These are phyloP conservation scores for Cheilosia scutellata DNA, from an alignment of 2,888 invertebrate genomes.

Conservation along the genomic window DNA sequence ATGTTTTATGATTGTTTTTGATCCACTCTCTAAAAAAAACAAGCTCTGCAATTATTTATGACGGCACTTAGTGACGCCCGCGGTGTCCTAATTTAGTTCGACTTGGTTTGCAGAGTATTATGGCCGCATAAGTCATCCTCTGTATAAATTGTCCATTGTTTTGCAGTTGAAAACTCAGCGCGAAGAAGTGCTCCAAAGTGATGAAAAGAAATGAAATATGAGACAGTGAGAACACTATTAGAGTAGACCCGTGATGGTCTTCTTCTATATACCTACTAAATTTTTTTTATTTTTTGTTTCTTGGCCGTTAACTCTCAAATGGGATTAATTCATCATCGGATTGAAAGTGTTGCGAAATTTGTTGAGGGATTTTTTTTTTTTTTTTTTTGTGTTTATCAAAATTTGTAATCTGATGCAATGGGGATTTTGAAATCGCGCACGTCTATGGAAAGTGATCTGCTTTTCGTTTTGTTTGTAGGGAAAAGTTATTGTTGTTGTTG, in stretches of 20 bases:
- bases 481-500: slow-evolving; percentile 3
- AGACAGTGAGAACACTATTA: slow-evolving; percentile 69
- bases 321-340: slow-evolving; percentile 66
- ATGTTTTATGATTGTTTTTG: neutral
- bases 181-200: slow-evolving; percentile 29
- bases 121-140: slow-evolving; percentile 23
- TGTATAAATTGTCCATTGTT: slow-evolving; percentile 62
- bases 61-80: slow-evolving; percentile 51
- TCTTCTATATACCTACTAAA: neutral
- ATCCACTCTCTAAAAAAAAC: neutral
- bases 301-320: slow-evolving; percentile 34
- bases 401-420: slow-evolving; percentile 64
- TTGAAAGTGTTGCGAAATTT: slow-evolving; percentile 44
- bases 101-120: slow-evolving; percentile 8
- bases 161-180: slow-evolving; percentile 29
- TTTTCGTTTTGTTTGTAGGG: slow-evolving; percentile 17
- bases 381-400: slow-evolving; percentile 43
- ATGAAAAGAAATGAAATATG: slow-evolving; percentile 74
- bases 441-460: slow-evolving; percentile 45
- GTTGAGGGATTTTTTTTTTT: slow-evolving; percentile 2
- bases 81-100: slow-evolving; percentile 59
- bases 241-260: slow-evolving; percentile 40
- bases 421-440: slow-evolving; percentile 31
- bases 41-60: slow-evolving; percentile 38
- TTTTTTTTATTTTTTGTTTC: slow-evolving; percentile 10